Base-by-base conservation (phyloP, 2,113 vertebrate species). In the Romanogobio albipinnatus region DNA sequence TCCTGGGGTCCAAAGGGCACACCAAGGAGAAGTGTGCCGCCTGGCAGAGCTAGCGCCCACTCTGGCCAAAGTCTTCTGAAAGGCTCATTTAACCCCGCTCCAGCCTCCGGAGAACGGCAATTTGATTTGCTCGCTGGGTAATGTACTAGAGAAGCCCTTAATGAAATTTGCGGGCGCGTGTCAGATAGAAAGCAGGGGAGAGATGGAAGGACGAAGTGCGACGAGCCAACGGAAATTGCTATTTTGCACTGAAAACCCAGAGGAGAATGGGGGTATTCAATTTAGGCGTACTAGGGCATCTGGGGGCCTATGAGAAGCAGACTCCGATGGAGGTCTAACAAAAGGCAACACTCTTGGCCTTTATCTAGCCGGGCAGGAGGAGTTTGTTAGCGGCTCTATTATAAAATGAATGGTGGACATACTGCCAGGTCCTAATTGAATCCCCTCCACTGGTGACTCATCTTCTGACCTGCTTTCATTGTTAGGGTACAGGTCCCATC, bases 81-180 rank as follows among this genome's bases (percentile, higher is more conserved):
- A 93, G 92, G 88, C 81, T 92, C 91, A 90, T 93, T 94, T 92
- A 92, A 92, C 91, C 90, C 86, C 1, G 74, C 83, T 90, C 80
- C 87, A 87, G 88, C 90, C 89, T 64, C 87, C 84, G 76, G 91
- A 91, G 90, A 91, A 92, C 73, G 83, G 83, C 87, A 88, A 92
- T 92, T 89, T 90, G 92, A 93, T 94, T 92, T 88, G 90, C 92
- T 93, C 82, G 19, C 68, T 89, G 85, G 84, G 92, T 93, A 93
- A 93, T 92, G 90, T 93, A 87, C 89, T 88, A 88, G 88, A 91
- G 90, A 85, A 77, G 84, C 71, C 71, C 81, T 90, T 92, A 92
- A 93, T 92, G 89, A 90, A 79, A 94, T 93, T 88, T 90, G 82
- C 87, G 83, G 80, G 84, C 62, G 79, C 0, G 47, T 77, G 66